These are phyloP conservation scores for Heliconius hortense DNA, from an alignment of 2,888 invertebrate species.

Conservation along the genomic window DNA sequence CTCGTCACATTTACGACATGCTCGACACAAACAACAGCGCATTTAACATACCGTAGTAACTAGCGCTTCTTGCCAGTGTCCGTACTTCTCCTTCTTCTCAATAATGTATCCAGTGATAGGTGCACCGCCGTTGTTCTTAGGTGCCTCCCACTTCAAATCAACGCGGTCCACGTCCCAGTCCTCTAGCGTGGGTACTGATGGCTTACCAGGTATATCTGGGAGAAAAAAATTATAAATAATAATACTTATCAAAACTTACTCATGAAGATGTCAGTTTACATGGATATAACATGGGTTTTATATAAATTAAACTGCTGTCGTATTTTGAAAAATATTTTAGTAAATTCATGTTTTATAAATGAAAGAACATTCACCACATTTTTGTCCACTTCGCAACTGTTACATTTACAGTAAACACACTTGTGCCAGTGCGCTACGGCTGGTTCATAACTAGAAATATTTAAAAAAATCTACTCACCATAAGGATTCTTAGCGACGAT, in stretches of 20 bases:
- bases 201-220: constrained; percentile 90
- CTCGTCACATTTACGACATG: background rate
- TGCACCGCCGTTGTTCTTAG: constrained; percentile 89
- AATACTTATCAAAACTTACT: too few species aligned
- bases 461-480: constrained; percentile 75
- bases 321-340: too few species aligned
- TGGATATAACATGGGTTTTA: background rate
- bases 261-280: too few species aligned
- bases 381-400: too few species aligned
- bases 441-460: too few species aligned
- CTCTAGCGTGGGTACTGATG: constrained; percentile 91
- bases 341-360: too few species aligned
- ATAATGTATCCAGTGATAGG: constrained; percentile 93
- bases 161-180: constrained; percentile 96
- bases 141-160: constrained; percentile 91
- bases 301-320: background rate
- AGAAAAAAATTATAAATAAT: constrained; percentile 2
- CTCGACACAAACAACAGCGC: background rate
- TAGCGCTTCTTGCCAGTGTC: constrained; percentile 91
- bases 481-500: constrained; percentile 98
- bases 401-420: too few species aligned
- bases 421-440: too few species aligned
- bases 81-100: constrained; percentile 93
- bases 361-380: too few species aligned
- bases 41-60: constrained; percentile 83